phyloP scores from a whole-genome alignment of 2,888 invertebrate genomes.

The Blomia tropicalis region DNA sequence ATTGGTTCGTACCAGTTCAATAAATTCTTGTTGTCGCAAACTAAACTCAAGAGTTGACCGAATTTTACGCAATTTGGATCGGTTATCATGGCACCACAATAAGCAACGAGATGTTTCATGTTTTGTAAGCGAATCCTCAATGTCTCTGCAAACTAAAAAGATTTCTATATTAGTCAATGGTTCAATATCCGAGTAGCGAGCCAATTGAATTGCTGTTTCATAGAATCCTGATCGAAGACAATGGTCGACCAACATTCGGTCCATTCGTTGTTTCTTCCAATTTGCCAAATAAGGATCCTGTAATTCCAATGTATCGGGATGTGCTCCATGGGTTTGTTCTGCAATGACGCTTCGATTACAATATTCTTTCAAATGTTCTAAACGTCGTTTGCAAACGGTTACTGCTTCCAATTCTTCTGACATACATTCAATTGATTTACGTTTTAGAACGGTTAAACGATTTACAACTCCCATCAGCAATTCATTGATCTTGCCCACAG shows the following conservation, averaged over 20 bases:
- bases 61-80: slow-evolving; percentile 79
- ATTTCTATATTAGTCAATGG: slow-evolving; percentile 76
- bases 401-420: slow-evolving; percentile 79
- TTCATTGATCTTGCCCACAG: slow-evolving; percentile 55
- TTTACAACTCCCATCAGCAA: slow-evolving; percentile 75
- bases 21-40: slow-evolving; percentile 77
- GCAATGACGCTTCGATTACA: background rate
- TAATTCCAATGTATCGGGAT: background rate
- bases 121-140: slow-evolving; percentile 64
- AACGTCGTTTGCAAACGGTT: slow-evolving; percentile 69
- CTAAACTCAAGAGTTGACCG: slow-evolving; percentile 77
- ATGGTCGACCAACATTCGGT: slow-evolving; percentile 92
- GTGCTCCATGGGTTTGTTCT: background rate
- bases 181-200: slow-evolving; percentile 50
- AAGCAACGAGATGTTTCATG: slow-evolving; percentile 75
- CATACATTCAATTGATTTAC: slow-evolving; percentile 85
- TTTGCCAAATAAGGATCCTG: slow-evolving; percentile 38
- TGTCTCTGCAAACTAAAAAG: slow-evolving; percentile 41
- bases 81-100: slow-evolving; percentile 90
- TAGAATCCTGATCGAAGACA: slow-evolving; percentile 87
- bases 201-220: slow-evolving; percentile 72
- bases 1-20: slow-evolving; percentile 76
- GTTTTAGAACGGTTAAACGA: slow-evolving; percentile 68
- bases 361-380: slow-evolving; percentile 71
- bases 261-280: slow-evolving; percentile 71